Percentiles rank a stretch among this genome's conserved stretches.
Evolutionary conservation across 2,113 vertebrate species (phyloP).

Genomic region (Piaya cayana): DNA sequence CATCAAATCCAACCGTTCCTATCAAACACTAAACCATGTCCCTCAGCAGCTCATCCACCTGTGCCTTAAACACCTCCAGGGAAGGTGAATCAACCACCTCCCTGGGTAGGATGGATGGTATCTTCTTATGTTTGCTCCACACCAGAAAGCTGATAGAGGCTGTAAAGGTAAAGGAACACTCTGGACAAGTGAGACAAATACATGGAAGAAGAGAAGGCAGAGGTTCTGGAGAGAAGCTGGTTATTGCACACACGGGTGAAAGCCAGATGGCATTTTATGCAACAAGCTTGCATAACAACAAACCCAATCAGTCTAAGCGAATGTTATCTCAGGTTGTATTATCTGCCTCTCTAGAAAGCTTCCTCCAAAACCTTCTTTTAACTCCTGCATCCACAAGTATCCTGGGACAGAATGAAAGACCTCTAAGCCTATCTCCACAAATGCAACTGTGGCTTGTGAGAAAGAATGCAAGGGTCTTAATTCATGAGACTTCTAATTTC

Average conservation of each 20-base stretch:
- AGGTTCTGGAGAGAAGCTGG: background rate
- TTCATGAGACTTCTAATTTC: background rate
- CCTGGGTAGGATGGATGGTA: background rate
- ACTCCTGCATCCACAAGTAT: background rate
- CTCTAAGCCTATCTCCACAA: background rate
- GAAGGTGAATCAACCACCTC: no score
- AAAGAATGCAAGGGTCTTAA: background rate
- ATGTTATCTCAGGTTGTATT: background rate
- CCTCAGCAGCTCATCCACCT: no score
- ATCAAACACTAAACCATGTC: no score
- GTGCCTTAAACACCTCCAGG: no score
- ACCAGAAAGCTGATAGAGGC: background rate
- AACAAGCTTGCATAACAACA: background rate
- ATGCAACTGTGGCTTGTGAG: background rate
- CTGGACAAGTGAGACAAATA: background rate
- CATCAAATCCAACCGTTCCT: no score
- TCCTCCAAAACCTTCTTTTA: background rate
- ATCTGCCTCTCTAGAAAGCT: background rate
- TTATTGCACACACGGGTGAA: background rate
- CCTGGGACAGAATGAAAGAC: background rate
- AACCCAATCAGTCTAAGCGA: no score
- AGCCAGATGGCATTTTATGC: background rate
- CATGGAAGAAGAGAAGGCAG: background rate
- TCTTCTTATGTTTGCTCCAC: background rate
- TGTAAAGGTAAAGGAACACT: background rate